Conservation (phyloP, 2,888 invertebrate genomes). For the Synergus laeviventris region DNA sequence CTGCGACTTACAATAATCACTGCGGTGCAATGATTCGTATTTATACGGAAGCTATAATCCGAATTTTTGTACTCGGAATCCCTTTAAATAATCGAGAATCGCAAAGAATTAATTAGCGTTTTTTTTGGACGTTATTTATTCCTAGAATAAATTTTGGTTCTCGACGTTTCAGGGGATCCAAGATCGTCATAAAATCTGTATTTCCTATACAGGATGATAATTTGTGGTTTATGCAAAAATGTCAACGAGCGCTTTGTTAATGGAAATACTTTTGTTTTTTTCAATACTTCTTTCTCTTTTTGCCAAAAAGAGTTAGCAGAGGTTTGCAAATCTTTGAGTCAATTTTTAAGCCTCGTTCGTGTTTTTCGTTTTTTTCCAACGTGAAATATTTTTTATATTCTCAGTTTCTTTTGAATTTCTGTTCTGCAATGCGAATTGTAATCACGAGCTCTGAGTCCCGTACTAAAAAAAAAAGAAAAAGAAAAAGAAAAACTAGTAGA, state of each 20-base stretch:
- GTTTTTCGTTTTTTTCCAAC: not conserved
- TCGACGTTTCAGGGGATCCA: not conserved
- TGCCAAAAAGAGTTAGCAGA: slow-evolving; percentile 4
- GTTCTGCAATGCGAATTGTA: not conserved
- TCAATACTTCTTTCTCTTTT: slow-evolving; percentile 28
- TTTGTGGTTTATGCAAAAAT: slow-evolving; percentile 30
- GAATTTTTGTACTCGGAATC: slow-evolving; percentile 19
- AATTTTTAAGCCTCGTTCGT: slow-evolving; percentile 12
- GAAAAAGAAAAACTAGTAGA: not conserved
- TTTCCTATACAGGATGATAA: slow-evolving; percentile 27
- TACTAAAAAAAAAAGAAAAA: not conserved
- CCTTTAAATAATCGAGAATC: not conserved
- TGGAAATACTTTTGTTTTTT: not conserved
- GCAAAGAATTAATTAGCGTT: not conserved
- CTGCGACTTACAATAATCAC: slow-evolving; percentile 27
- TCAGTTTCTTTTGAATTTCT: not conserved
- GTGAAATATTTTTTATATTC: not conserved
- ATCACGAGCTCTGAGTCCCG: slow-evolving; percentile 12
- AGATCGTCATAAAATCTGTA: not conserved
- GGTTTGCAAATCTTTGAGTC: not conserved
- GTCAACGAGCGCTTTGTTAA: not conserved
- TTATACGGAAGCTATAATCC: slow-evolving; percentile 8
- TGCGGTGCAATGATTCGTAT: slow-evolving; percentile 34
- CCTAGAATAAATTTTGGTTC: slow-evolving; percentile 6
- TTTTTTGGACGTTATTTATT: not conserved